These are phyloP conservation scores for Chelon labrosus DNA, from an alignment of 2,797 vertebrate genomes.

Conservation along the genomic window DNA sequence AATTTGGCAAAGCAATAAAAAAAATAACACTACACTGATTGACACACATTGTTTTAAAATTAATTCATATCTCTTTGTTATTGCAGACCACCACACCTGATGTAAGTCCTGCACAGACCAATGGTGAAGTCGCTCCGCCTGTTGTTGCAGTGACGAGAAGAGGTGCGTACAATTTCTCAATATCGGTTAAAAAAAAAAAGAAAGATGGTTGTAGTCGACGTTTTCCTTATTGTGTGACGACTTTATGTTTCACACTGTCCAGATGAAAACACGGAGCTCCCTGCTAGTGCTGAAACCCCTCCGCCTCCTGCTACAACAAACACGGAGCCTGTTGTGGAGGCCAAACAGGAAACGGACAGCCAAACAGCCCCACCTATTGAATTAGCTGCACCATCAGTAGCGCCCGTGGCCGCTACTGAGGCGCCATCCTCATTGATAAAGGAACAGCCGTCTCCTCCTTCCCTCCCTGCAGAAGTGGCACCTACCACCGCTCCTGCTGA, in stretches of 20 bases:
- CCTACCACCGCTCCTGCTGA: conserved; percentile 45
- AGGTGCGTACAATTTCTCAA: conserved; percentile 74
- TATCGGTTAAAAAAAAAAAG: not conserved
- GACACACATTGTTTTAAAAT: not conserved
- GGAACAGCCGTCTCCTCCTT: conserved; percentile 65
- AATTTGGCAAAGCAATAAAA: not conserved
- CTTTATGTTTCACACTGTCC: not conserved
- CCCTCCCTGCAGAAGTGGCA: conserved; percentile 46
- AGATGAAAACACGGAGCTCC: conserved; percentile 73
- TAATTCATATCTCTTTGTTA: conserved; percentile 12
- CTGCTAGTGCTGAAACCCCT: conserved; percentile 59
- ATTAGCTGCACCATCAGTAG: conserved; percentile 42
- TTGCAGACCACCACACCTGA: conserved; percentile 78
- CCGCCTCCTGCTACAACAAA: conserved; percentile 52
- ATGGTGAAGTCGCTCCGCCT: conserved; percentile 89
- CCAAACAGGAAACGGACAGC: conserved; percentile 58
- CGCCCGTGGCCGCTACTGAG: conserved; percentile 63
- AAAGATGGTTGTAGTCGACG: not conserved
- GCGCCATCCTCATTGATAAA: conserved; percentile 68
- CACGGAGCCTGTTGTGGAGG: conserved; percentile 59
- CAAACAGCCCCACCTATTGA: conserved; percentile 50
- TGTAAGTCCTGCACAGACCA: conserved; percentile 89
- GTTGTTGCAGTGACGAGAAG: conserved; percentile 85
- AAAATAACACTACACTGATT: not conserved
- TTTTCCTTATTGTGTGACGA: not conserved